Evolutionary conservation across 2,888 invertebrate species (phyloP), one percentile per base, ranked within the genome.

Genomic region (Pseudococcus longispinus): DNA sequence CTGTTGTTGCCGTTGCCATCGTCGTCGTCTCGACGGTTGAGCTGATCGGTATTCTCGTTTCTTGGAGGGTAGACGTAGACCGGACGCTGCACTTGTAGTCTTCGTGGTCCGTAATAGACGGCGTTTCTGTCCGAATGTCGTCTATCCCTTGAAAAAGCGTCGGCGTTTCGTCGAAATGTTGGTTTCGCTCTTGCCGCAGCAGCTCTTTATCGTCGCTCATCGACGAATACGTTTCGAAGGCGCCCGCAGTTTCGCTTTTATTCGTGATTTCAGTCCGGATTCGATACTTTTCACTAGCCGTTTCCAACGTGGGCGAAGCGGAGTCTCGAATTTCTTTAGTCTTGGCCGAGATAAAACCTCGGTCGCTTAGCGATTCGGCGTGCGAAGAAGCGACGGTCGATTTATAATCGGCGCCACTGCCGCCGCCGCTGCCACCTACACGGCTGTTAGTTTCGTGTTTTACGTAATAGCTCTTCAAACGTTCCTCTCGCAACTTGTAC

Each of bases 401-500:
- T n/a, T 89, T 85, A 46, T 84, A 15, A 87, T 86, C 20, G 84
- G 60, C 37, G 37, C 4, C 13, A 60, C 77, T 8, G 55, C 77
- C 44, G 83, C 60, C 2, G 87, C 80, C 6, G 88, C 89, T 77
- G 88, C 88, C 13, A 77, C 83, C 13, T 88, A 83, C 29, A 88
- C 84, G 29, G 86, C 55, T 29, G 51, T 42, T 85, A 87, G 88
- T 90, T 90, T 93, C 93, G 85, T 91, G 92, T 84, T 91, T 91
- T 85, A 93, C 93, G 92, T 96, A 96, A 89, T 95, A 94, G 91
- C 94, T 94, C 90, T 94, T 93, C 90, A 96, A 92, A 88, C 95
- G 93, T 90, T 94, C 94, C 91, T 97, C 96, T 80, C 96, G 93
- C 90, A 97, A 92, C 89, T 94, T 94, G 91, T 95, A 96, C 94